Base-by-base conservation (phyloP, 1,140 invertebrate genomes). In the Dreissena polymorpha region DNA sequence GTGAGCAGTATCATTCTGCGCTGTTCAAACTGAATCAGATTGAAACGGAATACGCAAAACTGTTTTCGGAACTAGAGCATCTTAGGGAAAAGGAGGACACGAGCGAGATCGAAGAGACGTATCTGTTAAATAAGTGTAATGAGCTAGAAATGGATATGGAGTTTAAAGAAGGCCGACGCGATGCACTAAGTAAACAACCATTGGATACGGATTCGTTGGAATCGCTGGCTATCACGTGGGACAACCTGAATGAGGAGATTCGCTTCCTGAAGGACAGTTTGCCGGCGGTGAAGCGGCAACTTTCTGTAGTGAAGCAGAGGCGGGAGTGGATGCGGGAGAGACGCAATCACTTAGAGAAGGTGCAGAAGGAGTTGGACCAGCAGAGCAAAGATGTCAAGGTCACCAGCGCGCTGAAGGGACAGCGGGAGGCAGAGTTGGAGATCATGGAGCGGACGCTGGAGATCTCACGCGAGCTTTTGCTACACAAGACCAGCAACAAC, bases 111-210 rank as follows among this genome's bases (percentile, higher is more conserved):
- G 85, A 86, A 14, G 89, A 90, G 78, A 83, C 86, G 12, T 76
- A 74, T 72, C 74, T 89, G 10, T 73, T 83, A 53, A 81, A 83
- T 27, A 71, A 85, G 55, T 73, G 82, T 51, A 89, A 84, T 64
- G 85, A 88, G 39, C 73, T 89, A 65, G 84, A 88, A 77, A 63
- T 89, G 55, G 86, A 88, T 57, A 87, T 88, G 49, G 89, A 90
- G 64, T 88, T 88, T 65, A 88, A 89, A 69, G 86, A 89, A 80
- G 57, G 78, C n/a, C 60, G 86, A 25, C 53, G 88, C 0, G 83
- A 89, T 39, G 84, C 81, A 39, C 39, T 88, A 10, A 78, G 70
- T 25, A 77, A 82, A 14, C 72, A 74, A 74, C 76, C 73, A 21
- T 65, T 78, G 25, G 71, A 76, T 65, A 29, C 68, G 16, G 86